Conservation (phyloP, 1,140 invertebrate genomes). For the Bradysia coprophila region DNA sequence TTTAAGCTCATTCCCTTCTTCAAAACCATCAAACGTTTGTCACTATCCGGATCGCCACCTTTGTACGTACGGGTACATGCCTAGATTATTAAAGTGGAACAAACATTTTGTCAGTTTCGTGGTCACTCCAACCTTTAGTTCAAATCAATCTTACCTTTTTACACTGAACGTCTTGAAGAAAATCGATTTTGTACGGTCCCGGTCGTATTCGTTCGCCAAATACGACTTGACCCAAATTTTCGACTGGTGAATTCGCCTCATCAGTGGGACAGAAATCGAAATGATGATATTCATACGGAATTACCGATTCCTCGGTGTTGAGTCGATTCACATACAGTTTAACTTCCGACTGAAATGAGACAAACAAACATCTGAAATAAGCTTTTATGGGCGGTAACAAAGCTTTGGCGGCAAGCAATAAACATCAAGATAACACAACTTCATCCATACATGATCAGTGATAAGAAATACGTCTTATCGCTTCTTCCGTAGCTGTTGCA, state of each 20-base stretch:
- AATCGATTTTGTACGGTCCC: constrained; percentile 70
- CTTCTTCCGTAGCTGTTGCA: too few species aligned
- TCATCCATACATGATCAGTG: too few species aligned
- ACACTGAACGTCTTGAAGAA: constrained; percentile 57
- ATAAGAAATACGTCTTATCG: too few species aligned
- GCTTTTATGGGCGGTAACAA: too few species aligned
- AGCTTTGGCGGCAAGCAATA: too few species aligned
- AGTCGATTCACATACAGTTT: constrained; percentile 85
- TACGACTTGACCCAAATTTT: constrained; percentile 96
- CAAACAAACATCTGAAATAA: too few species aligned
- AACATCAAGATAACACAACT: too few species aligned
- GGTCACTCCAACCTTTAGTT: too few species aligned
- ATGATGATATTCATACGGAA: constrained; percentile 94
- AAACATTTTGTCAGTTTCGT: constrained; percentile 26
- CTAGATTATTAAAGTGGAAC: too few species aligned
- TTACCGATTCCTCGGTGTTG: constrained; percentile 89
- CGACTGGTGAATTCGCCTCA: constrained; percentile 68
- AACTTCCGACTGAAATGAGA: constrained; percentile 51
- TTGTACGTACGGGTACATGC: constrained; percentile 52
- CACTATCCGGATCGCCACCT: constrained; percentile 36
- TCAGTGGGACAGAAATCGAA: constrained; percentile 84
- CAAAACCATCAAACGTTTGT: constrained; percentile 57
- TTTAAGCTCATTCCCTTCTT: constrained; percentile 89
- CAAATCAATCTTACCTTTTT: constrained; percentile 26
- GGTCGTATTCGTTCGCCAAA: constrained; percentile 94